Base-by-base conservation (phyloP, 2,797 vertebrate genomes). In the Masticophis lateralis region DNA sequence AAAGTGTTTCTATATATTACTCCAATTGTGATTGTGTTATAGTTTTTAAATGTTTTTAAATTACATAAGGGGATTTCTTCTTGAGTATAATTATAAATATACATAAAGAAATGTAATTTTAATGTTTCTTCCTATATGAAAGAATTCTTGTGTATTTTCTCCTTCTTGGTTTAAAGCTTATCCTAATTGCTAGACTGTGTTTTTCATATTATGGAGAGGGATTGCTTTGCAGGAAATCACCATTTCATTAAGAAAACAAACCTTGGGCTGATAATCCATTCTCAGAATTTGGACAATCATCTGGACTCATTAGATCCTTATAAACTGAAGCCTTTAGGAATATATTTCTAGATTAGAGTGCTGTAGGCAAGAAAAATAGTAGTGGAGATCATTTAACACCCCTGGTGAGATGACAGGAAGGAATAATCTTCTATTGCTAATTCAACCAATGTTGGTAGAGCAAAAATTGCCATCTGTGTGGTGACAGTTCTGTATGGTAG, bases 351-450 rank as follows among this genome's bases (percentile, higher is more conserved):
- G 86, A 97, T 96, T 96, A 96, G 94, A 47, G 95, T 93, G 95
- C 95, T 97, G 96, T 92, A 95, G 96, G 96, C 93, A 94, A 96
- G 93, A 97, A 97, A 97, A 97, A 97, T 97, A 96, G 96, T 96
- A 96, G 96, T 96, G 32, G 95, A 97, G 97, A 97, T 97, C 97
- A 97, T 97, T 97, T 97, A 97, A 96, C 95, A 96, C 96, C 97
- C 96, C 97, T 32, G 60, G 96, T 97, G 97, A 98, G 97, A 96
- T 95, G 97, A 97, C 97, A 97, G 97, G 97, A 97, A 97, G 96
- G 97, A 98, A 97, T 98, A 97, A 98, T 97, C 96, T 97, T 97
- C 96, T 61, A 32, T 96, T 95, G 96, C 97, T 97, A 97, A 97
- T 98, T 97, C 95, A 16, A 94, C 96, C 96, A 94, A 93, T 90